These are phyloP conservation scores for Percopsis omiscomaycus DNA, from an alignment of 2,797 vertebrate species.

Conservation along the genomic window DNA sequence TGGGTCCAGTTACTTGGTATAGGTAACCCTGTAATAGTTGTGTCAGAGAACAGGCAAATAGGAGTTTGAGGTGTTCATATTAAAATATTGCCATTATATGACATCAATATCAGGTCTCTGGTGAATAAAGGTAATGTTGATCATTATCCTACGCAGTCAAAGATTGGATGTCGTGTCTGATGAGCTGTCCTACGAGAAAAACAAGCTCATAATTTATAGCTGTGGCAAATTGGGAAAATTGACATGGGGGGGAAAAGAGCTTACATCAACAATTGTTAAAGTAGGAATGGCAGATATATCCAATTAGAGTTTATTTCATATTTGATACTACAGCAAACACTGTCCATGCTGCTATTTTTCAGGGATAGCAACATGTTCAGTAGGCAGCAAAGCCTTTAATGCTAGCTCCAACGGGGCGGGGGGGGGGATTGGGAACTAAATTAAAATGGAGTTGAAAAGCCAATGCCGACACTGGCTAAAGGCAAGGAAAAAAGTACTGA, in stretches of 20 bases:
- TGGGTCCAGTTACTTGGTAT: constrained; percentile 10
- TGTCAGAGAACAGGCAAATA: constrained; percentile 21
- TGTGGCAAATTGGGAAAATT: constrained; percentile 20
- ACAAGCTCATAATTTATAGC: constrained; percentile 31
- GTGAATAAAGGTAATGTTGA: constrained; percentile 22
- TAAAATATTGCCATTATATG: constrained; percentile 1
- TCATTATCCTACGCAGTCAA: constrained; percentile 33
- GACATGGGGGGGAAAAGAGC: neutral
- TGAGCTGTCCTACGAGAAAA: constrained; percentile 6
- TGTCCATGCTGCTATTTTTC: too few relatives aligned
- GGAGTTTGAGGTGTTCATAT: neutral
- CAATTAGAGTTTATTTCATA: too few relatives aligned
- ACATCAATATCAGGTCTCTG: constrained; percentile 8
- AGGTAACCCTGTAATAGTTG: constrained; percentile 11
- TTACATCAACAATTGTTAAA: too few relatives aligned
- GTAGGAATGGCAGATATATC: too few relatives aligned
- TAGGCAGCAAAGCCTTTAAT: too few relatives aligned
- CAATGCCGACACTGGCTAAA: too few relatives aligned
- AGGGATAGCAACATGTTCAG: too few relatives aligned
- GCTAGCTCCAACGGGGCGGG: too few relatives aligned
- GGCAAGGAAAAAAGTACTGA: too few relatives aligned
- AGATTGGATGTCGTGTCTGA: constrained; percentile 11
- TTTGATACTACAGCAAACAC: too few relatives aligned
- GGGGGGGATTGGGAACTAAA: too few relatives aligned
- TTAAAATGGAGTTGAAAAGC: too few relatives aligned